Evolutionary conservation across 2,797 vertebrate genomes (phyloP), one percentile per base, ranked within the genome.

Genomic region (Furcifer pardalis): DNA sequence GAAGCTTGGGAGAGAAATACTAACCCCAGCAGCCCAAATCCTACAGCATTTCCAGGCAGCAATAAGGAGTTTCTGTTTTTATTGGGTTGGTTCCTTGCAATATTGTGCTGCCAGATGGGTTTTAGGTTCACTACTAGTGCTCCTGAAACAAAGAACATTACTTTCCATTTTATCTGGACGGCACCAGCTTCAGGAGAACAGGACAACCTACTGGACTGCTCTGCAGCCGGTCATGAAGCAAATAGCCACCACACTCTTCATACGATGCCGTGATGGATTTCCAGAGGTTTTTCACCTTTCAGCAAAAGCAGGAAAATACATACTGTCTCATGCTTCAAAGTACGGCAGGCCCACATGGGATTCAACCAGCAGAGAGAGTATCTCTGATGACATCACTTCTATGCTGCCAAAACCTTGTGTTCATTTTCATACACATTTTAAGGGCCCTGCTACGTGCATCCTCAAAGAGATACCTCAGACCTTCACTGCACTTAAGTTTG

Each of bases 371-470:
- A 59, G 63, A 59, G 62, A 77, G 19, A 72, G 83, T 76, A 73
- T 79, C 60, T 83, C 68, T 46, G 80, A 81, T 65, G 69, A 32
- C 0, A 74, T 90, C 74, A 84, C 79, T 23, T n/a, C 12, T 19
- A 5, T 21, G 84, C 79, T 89, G 23, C 81, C 85, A 30, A 56
- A n/a, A 44, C n/a, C 73, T 27, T 27, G 4, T 7, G 3, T 60
- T 7, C 79, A 65, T 7, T 78, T 88, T 15, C 87, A 86, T 23
- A 35, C n/a, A 7, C 17, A 13, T 46, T 91, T 89, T 84, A 74
- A 79, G 21, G 62, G 86, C 6, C 79, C 84, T 44, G 56, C 81
- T 42, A 49, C 46, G 0, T 35, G 81, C 32, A 40, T 66, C 76
- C 32, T 35, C 37, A 84, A 71, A 27, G 13, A 77, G 74, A 40